phyloP scores from a whole-genome alignment of 2,888 invertebrate species.

The Drosophila mimetica region DNA sequence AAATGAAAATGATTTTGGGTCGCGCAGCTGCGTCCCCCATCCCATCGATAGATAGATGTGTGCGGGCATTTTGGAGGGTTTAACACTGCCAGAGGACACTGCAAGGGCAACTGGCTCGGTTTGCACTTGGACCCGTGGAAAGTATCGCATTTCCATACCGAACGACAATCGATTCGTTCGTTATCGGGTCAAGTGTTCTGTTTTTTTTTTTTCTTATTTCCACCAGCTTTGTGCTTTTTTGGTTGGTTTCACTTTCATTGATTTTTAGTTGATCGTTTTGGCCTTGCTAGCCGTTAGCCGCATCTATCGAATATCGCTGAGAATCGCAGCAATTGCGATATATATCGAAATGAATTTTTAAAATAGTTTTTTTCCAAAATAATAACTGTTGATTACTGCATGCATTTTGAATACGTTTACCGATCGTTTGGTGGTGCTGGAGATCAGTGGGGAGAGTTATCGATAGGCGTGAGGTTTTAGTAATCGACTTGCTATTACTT shows the following conservation, averaged over 20 bases:
- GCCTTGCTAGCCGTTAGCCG: conserved; percentile 29
- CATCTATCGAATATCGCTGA: conserved; percentile 35
- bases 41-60: conserved; percentile 11
- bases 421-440: conserved; percentile 13
- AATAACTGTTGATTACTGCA: conserved; percentile 31
- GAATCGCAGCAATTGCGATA: conserved; percentile 18
- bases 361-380: conserved; percentile 36
- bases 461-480: background rate
- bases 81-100: conserved; percentile 32
- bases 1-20: conserved; percentile 47
- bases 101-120: conserved; percentile 36
- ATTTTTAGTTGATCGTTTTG: conserved; percentile 24
- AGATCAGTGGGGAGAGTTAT: conserved; percentile 23
- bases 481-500: background rate
- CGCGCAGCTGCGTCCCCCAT: conserved; percentile 17
- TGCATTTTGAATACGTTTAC: conserved; percentile 28
- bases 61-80: conserved; percentile 4
- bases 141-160: conserved; percentile 31
- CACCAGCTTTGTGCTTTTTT: conserved; percentile 6
- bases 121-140: conserved; percentile 31
- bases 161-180: conserved; percentile 29
- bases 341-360: conserved; percentile 14
- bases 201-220: conserved; percentile 13
- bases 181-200: conserved; percentile 24
- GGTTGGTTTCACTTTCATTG: conserved; percentile 21